Evolutionary conservation across 2,888 invertebrate genomes (phyloP), one percentile per base, ranked within the genome.

Genomic region (Harpagoxenus sublaevis): DNA sequence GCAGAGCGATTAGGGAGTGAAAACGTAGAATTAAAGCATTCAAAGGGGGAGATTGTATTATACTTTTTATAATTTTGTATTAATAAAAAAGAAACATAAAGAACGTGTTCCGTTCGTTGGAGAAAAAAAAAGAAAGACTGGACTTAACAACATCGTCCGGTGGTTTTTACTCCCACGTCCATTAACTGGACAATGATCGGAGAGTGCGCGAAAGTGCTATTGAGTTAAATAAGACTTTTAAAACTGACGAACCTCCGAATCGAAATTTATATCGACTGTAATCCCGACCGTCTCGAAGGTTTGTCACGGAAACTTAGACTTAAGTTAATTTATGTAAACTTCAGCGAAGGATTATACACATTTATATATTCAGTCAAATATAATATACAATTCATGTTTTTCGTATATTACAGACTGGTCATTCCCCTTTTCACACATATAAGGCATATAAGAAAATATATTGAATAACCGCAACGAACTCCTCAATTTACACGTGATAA

Each of bases 351-450:
- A 90, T 84, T 83, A 88, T 90, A 87, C 86, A 91, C 86, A 68
- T 78, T 87, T 93, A 93, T 93, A 92, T 89, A 91, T 89, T 91
- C 89, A 88, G 89, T 93, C 90, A 92, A 94, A 89, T 93, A 93
- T 91, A 92, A 92, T 92, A 93, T 91, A 91, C 90, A 92, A 93
- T 93, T 92, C 91, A 94, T 94, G 94, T 94, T 94, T 92, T 94
- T 94, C 92, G 93, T 94, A 94, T 83, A 73, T 84, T 66, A 39
- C n/a, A 23, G 42, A 45, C 53, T 78, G 5, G 0, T 60, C 57
- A 62, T 85, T 77, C 55, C 66, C 51, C 51, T 15, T 31, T 48
- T 45, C 6, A 23, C 23, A 23, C 23, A 23, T 23, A 23, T 23
- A 23, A 23, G 0, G 0, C 23, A 6, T 57, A 15, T n/a, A 45